A percentile compares a stretch with the other conserved stretches of the same genome.
Evolutionary conservation across 2,113 vertebrate species (phyloP).

Genomic region (Urocitellus parryii): DNA sequence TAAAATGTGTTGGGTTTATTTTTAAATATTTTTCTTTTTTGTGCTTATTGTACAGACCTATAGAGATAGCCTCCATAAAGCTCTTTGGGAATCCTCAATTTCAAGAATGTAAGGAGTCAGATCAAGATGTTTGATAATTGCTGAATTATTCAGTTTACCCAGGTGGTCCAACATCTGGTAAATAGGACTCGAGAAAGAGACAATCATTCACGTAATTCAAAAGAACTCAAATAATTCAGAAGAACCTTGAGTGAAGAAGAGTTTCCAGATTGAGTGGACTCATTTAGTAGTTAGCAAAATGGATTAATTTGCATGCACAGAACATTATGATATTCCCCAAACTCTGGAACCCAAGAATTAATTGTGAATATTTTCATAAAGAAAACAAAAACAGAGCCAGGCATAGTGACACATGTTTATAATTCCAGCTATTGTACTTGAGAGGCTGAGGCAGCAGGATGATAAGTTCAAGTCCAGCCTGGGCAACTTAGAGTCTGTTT

Average conservation of each 20-base stretch:
- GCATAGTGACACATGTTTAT: neutral
- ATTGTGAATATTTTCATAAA: neutral
- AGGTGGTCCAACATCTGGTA: neutral
- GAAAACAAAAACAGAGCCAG: too few relatives aligned
- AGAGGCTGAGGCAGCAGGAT: neutral
- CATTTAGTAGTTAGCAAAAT: neutral
- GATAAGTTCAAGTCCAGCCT: neutral
- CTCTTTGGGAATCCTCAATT: neutral
- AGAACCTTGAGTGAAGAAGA: neutral
- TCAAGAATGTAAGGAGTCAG: neutral
- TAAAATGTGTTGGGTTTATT: neutral
- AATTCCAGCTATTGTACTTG: neutral
- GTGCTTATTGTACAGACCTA: neutral
- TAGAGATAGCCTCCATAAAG: neutral
- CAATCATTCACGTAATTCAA: neutral
- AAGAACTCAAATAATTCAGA: neutral
- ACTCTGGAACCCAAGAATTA: neutral
- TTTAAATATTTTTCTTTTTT: neutral
- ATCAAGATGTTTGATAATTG: constrained; percentile 8
- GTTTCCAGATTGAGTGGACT: neutral
- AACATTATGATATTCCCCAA: neutral
- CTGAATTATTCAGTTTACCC: neutral
- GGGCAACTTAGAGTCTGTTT: neutral
- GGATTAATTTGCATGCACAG: neutral
- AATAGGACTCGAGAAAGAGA: neutral